Conservation (phyloP, 2,797 vertebrate genomes). For the Falco berigora region DNA sequence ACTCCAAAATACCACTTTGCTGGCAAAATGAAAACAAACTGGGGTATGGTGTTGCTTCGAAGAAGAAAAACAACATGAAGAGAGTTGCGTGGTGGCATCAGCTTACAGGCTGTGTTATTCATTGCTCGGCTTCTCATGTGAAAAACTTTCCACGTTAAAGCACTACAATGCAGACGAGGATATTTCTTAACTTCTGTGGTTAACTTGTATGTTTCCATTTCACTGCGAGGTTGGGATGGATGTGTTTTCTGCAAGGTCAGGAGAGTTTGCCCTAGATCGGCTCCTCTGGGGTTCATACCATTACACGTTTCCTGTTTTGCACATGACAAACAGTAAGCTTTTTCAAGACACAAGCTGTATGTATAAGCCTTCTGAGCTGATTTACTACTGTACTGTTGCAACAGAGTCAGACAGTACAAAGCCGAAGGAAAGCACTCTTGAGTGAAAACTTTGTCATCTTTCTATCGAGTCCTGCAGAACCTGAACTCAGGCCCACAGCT, state of each 20-base stretch:
- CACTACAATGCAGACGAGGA: not conserved
- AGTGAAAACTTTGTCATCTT: not conserved
- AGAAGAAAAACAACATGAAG: not conserved
- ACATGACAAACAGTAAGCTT: conserved; percentile 19
- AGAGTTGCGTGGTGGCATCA: not conserved
- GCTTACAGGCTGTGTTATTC: not conserved
- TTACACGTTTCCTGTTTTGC: conserved; percentile 41
- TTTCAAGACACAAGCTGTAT: not conserved
- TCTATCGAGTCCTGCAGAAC: not conserved
- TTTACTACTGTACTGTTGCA: not conserved
- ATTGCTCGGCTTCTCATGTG: not conserved
- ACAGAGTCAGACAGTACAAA: not conserved
- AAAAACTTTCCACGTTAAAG: not conserved
- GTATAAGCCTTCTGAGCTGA: not conserved
- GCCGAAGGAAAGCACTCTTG: not conserved
- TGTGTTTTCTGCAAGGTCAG: not conserved
- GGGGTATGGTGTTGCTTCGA: not conserved
- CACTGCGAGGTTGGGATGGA: not conserved
- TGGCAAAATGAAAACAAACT: not conserved
- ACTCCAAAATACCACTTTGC: not conserved
- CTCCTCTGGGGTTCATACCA: not conserved
- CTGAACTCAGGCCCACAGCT: not conserved
- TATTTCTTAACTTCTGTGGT: conserved; percentile 9
- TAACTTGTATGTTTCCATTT: not conserved
- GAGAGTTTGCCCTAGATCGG: not conserved